Conservation (phyloP, 1,140 invertebrate species). For the Pemphigus obesinymphae region DNA sequence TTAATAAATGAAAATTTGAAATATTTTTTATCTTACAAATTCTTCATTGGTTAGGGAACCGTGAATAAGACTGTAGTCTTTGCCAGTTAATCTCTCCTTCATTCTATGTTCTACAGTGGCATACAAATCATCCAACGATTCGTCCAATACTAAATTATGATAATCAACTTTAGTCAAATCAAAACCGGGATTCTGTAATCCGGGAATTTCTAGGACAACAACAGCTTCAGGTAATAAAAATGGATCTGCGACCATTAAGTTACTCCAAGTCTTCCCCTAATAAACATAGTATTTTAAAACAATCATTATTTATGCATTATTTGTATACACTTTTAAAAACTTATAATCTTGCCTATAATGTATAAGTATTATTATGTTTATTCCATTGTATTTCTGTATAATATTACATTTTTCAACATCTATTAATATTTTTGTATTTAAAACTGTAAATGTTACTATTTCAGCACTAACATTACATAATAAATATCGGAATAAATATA, state of each 20-base stretch:
- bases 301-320: not conserved
- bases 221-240: conserved; percentile 27
- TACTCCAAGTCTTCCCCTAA: conserved; percentile 1
- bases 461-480: too few species aligned
- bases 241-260: not conserved
- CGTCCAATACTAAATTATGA: conserved; percentile 5
- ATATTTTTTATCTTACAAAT: conserved; percentile 22
- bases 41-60: not conserved
- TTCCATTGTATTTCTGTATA: too few species aligned
- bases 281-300: not conserved
- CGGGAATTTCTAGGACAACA: not conserved
- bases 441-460: too few species aligned
- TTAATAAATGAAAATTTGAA: not conserved
- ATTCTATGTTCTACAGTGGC: not conserved
- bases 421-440: too few species aligned
- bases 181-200: not conserved
- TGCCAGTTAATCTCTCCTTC: not conserved
- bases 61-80: not conserved
- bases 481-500: too few species aligned
- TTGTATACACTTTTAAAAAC: not conserved
- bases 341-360: not conserved
- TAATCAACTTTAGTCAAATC: not conserved
- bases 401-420: too few species aligned
- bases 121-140: not conserved
- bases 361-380: not conserved